Evolutionary conservation across 2,888 invertebrate species (phyloP), one percentile per base, ranked within the genome.

Genomic region (Apodemia arnacis): DNA sequence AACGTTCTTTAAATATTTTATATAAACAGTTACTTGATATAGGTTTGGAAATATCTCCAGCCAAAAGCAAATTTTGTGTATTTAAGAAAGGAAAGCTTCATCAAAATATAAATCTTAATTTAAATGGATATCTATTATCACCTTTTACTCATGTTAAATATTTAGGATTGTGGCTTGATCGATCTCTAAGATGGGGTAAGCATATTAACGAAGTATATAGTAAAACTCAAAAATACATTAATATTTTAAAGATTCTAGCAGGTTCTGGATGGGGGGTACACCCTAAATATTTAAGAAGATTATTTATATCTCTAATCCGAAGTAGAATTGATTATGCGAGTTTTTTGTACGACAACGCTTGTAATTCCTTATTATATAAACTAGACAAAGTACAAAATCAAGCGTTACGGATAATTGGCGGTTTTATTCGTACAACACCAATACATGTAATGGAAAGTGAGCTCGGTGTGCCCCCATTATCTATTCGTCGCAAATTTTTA

Each of bases 191-290:
- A 11, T 75, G 75, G 75, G 27, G 24, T 2, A 75, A 59, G 34
- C 75, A 75, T 31, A 75, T 75, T 87, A 74, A 79, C 31, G 75
- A 75, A 41, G 44, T 44, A 49, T 49, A 6, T 18, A 49, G 18
- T 15, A 49, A 49, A 18, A 49, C 18, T 5, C 18, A 49, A 49
- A 18, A 18, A n/a, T 18, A 18, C 7, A 18, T 13, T 18, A 49
- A 49, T 49, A 49, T 49, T 18, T 18, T 49, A 18, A 49, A 49
- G 6, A 7, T 49, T 18, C 5, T 44, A 44, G 44, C 44, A 15
- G 44, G 44, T 13, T 44, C 44, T 44, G 15, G 44, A 15, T 44
- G 44, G 44, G 44, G 44, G 15, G n/a, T 44, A 4, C 15, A 44
- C 44, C 15, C 44, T 5, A 44, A 44, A 44, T 15, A 44, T 44